Base-by-base conservation (phyloP, 2,888 invertebrate species). In the Chaetogeoica ovagalla region DNA sequence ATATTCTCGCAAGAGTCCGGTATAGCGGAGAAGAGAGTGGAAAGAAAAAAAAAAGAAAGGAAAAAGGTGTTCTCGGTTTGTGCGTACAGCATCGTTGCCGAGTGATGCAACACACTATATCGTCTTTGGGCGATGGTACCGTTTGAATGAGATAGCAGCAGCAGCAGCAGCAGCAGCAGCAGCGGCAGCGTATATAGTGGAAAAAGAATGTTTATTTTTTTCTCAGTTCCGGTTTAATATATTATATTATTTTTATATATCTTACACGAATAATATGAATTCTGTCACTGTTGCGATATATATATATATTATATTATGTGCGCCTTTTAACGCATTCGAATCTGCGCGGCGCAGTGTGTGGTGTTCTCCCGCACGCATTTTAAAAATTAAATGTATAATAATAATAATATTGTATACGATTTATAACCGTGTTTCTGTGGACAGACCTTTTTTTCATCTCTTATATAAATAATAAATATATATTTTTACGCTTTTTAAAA, bases 1-100 rank as follows among this genome's bases (percentile, higher is more conserved):
- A 60, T 48, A 13, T 77, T 70, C 69, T 37, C 21, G 21, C 52
- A 30, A 30, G 30, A 30, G 30, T 30, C 30, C 30, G 1, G 30
- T 30, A 30, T 43, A 43, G 60, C 15, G 59, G 65, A 30, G 4
- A 30, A 30, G 63, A 39, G 19, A 23, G 4, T 23, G 15, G 7
- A 13, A 4, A 17, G 17, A 55, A 62, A 62, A 13, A 4, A 17
- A 17, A 55, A 62, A 62, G 19, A 55, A 62, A 75, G n/a, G n/a
- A n/a, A 75, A 77, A 77, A 77, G 77, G 70, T 70, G 59, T 59
- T 68, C 23, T 59, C 8, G 76, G 68, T 19, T 21, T 4, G 30
- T 4, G 30, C 30, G 30, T 30, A 30, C 30, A 43, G 39, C n/a
- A 37, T 69, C n/a, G 37, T 37, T 37, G 68, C 19, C 62, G 21